Evolutionary conservation across 2,888 invertebrate genomes (phyloP).

Genomic region (Aphidoletes aphidimyza): DNA sequence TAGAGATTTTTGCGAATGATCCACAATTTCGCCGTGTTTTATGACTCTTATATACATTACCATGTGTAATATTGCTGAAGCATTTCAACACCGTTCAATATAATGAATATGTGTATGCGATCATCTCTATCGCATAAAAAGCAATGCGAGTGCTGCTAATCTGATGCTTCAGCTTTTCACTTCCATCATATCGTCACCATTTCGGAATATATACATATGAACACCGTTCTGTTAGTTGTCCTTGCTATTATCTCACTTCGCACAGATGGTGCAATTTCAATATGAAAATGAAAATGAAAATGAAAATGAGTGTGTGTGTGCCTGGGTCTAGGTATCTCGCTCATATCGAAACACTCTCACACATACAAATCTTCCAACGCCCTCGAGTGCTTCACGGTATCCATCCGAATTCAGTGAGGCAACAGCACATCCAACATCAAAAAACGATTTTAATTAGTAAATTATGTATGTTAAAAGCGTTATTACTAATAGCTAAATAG

Average conservation of each 20-base stretch:
- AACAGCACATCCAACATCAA: not conserved
- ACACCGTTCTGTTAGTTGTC: not conserved
- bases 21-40: too few species aligned
- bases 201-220: not conserved
- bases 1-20: not conserved
- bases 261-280: constrained; percentile 22
- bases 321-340: not conserved
- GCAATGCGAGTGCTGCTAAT: not conserved
- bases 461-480: constrained; percentile 18
- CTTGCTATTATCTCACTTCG: constrained; percentile 34
- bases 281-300: constrained; percentile 25
- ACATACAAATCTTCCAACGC: too few species aligned
- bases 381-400: too few species aligned
- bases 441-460: constrained; percentile 31
- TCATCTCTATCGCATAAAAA: not conserved
- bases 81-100: not conserved
- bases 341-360: too few species aligned
- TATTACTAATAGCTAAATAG: constrained; percentile 14
- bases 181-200: not conserved
- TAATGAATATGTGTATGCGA: not conserved
- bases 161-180: not conserved
- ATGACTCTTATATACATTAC: not conserved
- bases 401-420: too few species aligned
- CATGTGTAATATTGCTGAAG: not conserved
- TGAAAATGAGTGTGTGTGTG: not conserved